These are phyloP conservation scores for Tamandua tetradactyla DNA, from an alignment of 2,797 vertebrate genomes.

Conservation along the genomic window DNA sequence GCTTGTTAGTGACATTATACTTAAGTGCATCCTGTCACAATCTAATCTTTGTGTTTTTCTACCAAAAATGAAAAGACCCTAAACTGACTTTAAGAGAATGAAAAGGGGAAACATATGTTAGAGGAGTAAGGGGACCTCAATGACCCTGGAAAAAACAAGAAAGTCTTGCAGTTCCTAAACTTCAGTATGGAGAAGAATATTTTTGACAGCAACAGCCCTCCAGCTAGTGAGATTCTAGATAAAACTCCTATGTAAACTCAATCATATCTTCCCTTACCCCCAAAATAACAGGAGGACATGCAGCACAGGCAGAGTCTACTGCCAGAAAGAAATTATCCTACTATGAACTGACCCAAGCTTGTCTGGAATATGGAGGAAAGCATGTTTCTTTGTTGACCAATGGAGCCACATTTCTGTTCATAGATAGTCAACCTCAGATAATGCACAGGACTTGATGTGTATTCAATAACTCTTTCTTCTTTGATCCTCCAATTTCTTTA, in stretches of 20 bases:
- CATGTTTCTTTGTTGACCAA: not conserved
- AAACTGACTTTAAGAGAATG: conserved; percentile 42
- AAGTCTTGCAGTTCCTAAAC: not conserved
- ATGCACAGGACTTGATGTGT: not conserved
- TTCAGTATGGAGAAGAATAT: not conserved
- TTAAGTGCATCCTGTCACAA: conserved; percentile 53
- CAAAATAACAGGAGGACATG: not conserved
- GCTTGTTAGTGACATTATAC: conserved; percentile 58
- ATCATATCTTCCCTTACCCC: not conserved
- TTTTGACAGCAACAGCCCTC: not conserved
- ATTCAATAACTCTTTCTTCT: not conserved
- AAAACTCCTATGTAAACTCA: conserved; percentile 7
- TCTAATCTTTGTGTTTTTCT: conserved; percentile 60
- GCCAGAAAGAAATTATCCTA: not conserved
- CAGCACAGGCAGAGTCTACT: not conserved
- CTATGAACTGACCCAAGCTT: not conserved
- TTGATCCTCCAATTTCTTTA: too few species aligned
- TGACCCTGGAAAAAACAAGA: not conserved
- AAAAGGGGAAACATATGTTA: not conserved
- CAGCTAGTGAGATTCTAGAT: conserved; percentile 24
- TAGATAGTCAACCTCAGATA: not conserved
- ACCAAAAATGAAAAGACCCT: conserved; percentile 70
- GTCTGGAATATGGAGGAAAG: not conserved
- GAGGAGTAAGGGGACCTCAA: not conserved
- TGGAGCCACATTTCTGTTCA: not conserved